Evolutionary conservation across 2,797 vertebrate species (phyloP).

Genomic region (Poecilia wingei): DNA sequence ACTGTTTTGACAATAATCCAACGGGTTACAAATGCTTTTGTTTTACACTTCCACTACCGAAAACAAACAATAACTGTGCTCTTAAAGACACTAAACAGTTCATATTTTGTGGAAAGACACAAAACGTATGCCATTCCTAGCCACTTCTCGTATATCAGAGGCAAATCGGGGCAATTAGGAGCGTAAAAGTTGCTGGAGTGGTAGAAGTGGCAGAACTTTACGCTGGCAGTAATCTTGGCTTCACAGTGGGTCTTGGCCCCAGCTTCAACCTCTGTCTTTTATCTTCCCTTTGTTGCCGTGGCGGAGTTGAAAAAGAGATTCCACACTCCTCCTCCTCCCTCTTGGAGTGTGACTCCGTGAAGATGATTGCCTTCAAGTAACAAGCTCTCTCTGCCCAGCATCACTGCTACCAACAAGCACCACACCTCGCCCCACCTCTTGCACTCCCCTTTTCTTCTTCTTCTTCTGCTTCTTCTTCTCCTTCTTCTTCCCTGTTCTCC

Average conservation of each 20-base stretch:
- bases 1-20: not conserved
- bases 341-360: slow-evolving; percentile 89
- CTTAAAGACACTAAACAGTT: not conserved
- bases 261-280: slow-evolving; percentile 91
- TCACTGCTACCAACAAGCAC: slow-evolving; percentile 47
- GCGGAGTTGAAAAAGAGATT: slow-evolving; percentile 86
- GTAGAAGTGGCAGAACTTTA: slow-evolving; percentile 72
- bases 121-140: slow-evolving; percentile 7
- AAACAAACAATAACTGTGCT: not conserved
- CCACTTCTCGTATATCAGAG: slow-evolving; percentile 45
- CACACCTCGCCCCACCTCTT: slow-evolving; percentile 62
- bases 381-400: slow-evolving; percentile 61
- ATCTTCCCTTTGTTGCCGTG: slow-evolving; percentile 93
- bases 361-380: slow-evolving; percentile 95
- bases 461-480: slow-evolving; percentile 20
- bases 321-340: slow-evolving; percentile 76
- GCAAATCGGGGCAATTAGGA: slow-evolving; percentile 74
- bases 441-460: slow-evolving; percentile 21
- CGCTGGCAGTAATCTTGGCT: slow-evolving; percentile 82
- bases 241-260: slow-evolving; percentile 91
- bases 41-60: not conserved
- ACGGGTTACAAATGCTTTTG: not conserved
- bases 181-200: slow-evolving; percentile 64
- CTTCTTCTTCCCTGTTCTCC: slow-evolving; percentile 81
- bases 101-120: slow-evolving; percentile 2